A percentile compares a stretch with the other conserved stretches of the same genome.
phyloP scores from a whole-genome alignment of 1,140 invertebrate species.

The Gryllus bimaculatus region DNA sequence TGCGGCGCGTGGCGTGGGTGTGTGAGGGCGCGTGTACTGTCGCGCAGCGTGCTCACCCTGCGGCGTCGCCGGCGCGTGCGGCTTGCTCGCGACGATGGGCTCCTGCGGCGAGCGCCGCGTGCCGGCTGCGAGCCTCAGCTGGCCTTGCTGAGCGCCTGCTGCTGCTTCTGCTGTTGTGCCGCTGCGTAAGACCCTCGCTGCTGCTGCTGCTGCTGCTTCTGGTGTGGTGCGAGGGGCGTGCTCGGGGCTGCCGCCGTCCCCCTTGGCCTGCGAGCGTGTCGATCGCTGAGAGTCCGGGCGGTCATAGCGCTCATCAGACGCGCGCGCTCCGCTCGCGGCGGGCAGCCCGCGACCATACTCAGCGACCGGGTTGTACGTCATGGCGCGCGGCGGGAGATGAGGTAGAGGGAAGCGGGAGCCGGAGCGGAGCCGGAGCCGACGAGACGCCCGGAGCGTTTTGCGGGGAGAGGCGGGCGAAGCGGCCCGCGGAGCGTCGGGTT shows the following conservation, averaged over 20 bases:
- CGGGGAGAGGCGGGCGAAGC: no score
- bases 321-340: not conserved
- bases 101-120: not conserved
- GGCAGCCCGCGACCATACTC: not conserved
- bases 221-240: no score
- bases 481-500: no score
- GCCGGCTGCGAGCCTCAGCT: not conserved
- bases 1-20: not conserved
- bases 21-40: no score
- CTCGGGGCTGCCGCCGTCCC: no score
- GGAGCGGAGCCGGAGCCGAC: no score
- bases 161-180: not conserved
- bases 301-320: not conserved
- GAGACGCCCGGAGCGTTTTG: no score
- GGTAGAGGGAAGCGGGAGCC: not conserved
- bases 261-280: no score
- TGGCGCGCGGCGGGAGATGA: no score
- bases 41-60: not conserved
- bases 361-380: not conserved
- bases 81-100: not conserved
- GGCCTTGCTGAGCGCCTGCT: not conserved
- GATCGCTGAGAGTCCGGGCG: not conserved
- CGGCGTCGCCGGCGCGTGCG: not conserved
- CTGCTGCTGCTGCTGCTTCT: not conserved
- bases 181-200: not conserved